These are phyloP conservation scores for Pteria penguin DNA, from an alignment of 2,888 invertebrate genomes.

Conservation along the genomic window DNA sequence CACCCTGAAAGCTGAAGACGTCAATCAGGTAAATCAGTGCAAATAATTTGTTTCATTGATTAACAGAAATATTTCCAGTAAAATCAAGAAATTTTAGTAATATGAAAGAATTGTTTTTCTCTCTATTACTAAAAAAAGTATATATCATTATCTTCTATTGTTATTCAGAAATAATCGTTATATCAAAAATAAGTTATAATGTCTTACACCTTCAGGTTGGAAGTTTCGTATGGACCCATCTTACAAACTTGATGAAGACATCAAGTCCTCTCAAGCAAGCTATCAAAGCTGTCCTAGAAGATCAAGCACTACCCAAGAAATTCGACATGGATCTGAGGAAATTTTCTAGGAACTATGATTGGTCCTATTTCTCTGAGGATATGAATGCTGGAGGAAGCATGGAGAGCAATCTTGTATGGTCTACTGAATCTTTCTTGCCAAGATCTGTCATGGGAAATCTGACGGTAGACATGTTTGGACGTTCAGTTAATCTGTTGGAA, in stretches of 20 bases:
- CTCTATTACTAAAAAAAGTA: no score
- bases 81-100: no score
- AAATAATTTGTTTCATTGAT: not conserved
- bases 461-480: conserved; percentile 84
- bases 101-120: no score
- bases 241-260: conserved; percentile 92
- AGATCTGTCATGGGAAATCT: conserved; percentile 78
- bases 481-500: conserved; percentile 92
- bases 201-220: conserved; percentile 97
- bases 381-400: conserved; percentile 83
- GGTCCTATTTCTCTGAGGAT: conserved; percentile 88
- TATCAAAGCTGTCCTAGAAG: conserved; percentile 91
- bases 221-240: conserved; percentile 96
- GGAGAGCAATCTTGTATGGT: conserved; percentile 79
- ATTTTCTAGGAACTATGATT: conserved; percentile 94
- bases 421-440: conserved; percentile 77
- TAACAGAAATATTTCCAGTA: no score
- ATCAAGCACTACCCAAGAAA: conserved; percentile 88
- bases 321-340: conserved; percentile 93
- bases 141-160: no score
- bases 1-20: conserved; percentile 62
- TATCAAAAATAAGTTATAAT: no score
- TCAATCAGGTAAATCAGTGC: conserved; percentile 59
- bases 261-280: conserved; percentile 91
- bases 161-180: no score